phyloP scores from a whole-genome alignment of 1,140 invertebrate species.

The Brachionus sp. region DNA sequence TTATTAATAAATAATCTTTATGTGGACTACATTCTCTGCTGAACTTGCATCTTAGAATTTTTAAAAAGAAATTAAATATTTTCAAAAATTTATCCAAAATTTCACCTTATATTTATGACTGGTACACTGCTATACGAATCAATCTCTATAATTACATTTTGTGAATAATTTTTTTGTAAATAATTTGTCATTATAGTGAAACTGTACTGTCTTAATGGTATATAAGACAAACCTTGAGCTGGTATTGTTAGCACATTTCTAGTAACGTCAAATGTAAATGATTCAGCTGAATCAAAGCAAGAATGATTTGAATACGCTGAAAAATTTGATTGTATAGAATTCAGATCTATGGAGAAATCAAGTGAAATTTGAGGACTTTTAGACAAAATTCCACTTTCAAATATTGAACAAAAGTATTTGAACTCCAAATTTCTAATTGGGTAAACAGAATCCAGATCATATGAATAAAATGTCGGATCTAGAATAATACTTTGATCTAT shows the following conservation, averaged over 20 bases:
- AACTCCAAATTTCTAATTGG: slow-evolving; percentile 8
- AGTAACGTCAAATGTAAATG: not conserved
- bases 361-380: not conserved
- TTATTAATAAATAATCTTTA: not conserved
- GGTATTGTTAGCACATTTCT: not conserved
- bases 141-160: not conserved
- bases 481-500: slow-evolving; percentile 35
- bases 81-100: not conserved
- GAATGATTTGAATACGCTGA: not conserved
- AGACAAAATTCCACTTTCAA: slow-evolving; percentile 1
- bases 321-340: not conserved
- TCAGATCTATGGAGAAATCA: not conserved
- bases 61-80: not conserved
- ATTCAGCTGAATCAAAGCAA: slow-evolving; percentile 12
- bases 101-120: slow-evolving; percentile 1
- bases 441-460: not conserved
- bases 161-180: not conserved
- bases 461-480: slow-evolving; percentile 26
- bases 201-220: not conserved
- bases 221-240: not conserved
- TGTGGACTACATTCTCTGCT: not conserved
- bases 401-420: slow-evolving; percentile 19
- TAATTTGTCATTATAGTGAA: not conserved
- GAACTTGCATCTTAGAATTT: slow-evolving; percentile 5
- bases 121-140: not conserved